Base-by-base conservation (phyloP, 1,140 invertebrate genomes). In the Lamellibrachia luymesi region DNA sequence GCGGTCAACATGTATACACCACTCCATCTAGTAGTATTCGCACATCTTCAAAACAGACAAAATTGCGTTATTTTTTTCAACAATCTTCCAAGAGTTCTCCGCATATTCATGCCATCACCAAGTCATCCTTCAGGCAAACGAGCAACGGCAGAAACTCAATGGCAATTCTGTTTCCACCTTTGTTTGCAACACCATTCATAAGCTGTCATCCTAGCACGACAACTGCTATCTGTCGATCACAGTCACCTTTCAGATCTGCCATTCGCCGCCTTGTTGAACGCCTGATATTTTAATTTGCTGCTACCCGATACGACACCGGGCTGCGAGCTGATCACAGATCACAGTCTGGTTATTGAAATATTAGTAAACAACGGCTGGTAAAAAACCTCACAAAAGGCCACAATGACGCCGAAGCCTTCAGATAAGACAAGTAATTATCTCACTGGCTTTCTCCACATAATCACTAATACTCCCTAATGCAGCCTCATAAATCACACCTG, bases 341-440 rank as follows among this genome's bases (percentile, higher is more conserved):
- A 56, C 64, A 80, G 64, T 80, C 64, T 80, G 64, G 64, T 80
- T 80, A 80, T 80, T 80, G 64, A 80, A 80, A 80, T 80, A 80
- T 80, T 80, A 80, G 64, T 80, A 80, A 80, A 80, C 64, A 80
- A 80, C 13, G 52, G 64, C 64, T 0, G 0, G 64, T 10, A 6
- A 80, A 80, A 80, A 80, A 80, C 64, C 13, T 22, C 13, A 22
- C 64, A 80, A 80, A 80, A 80, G 6, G 13, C 7, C 64, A 80
- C 64, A 80, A 80, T 80, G 64, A 80, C 2, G 64, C 64, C 1
- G 64, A 80, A 80, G 64, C 64, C 64, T 17, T 80, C 64, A 80
- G 64, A 80, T 80, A 80, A 80, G 64, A 80, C 64, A 22, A 80
- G 64, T 80, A 80, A 80, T 80, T 80, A 80, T 80, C 64, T 17